Conservation (phyloP, 2,797 vertebrate genomes). For the Ctenopoma multispine region DNA sequence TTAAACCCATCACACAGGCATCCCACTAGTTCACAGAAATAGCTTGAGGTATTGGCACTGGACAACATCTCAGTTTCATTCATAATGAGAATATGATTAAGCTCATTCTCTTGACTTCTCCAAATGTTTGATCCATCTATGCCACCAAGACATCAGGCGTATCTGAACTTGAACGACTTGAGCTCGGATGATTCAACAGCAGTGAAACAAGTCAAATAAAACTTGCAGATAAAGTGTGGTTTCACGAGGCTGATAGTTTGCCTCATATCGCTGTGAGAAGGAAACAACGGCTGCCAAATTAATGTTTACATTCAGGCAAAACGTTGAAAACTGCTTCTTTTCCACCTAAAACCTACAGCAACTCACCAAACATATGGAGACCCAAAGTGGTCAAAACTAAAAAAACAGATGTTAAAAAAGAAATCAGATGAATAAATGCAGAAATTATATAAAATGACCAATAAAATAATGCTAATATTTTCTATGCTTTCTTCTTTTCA, state of each 20-base stretch:
- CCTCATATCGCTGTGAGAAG: neutral
- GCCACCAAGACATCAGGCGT: neutral
- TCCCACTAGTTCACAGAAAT: slow-evolving; percentile 45
- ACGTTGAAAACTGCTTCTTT: neutral
- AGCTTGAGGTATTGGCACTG: slow-evolving; percentile 40
- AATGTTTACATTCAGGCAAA: slow-evolving; percentile 9
- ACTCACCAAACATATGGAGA: neutral
- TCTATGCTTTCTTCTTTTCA: too few species aligned
- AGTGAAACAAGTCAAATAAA: slow-evolving; percentile 28
- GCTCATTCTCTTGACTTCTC: neutral
- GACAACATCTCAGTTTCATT: slow-evolving; percentile 7
- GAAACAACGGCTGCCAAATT: neutral
- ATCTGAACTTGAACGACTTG: slow-evolving; percentile 12
- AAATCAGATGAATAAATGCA: neutral
- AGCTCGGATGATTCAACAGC: slow-evolving; percentile 41
- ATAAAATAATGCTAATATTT: too few species aligned
- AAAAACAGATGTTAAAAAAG: neutral
- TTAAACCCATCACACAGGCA: slow-evolving; percentile 46
- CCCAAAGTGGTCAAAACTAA: slow-evolving; percentile 18
- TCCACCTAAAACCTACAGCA: neutral
- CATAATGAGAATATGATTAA: neutral
- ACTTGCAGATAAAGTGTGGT: slow-evolving; percentile 34
- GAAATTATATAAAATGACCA: too few species aligned
- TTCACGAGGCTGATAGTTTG: neutral
- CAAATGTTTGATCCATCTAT: neutral